Conservation (phyloP, 1,140 invertebrate genomes). For the Drosophila parabipectinata region DNA sequence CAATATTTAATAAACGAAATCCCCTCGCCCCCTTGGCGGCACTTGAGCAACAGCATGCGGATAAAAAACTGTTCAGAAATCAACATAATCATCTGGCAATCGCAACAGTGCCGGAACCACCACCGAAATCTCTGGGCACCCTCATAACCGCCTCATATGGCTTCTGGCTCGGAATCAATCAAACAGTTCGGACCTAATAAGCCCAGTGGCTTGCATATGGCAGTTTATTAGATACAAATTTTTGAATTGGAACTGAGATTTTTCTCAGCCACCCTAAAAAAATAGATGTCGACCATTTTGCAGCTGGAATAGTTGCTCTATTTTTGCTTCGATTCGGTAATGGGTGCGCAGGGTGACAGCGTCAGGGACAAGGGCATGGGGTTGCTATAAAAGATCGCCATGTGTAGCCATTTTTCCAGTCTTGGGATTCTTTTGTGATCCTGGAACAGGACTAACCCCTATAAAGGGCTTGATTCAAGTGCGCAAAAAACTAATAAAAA, state of each 20-base stretch:
- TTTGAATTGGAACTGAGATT: slow-evolving; percentile 29
- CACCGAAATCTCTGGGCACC: slow-evolving; percentile 45
- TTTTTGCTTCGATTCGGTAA: slow-evolving; percentile 36
- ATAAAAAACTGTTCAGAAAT: slow-evolving; percentile 51
- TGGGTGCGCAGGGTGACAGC: slow-evolving; percentile 27
- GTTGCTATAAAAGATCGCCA: slow-evolving; percentile 48
- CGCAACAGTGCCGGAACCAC: slow-evolving; percentile 42
- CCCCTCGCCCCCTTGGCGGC: slow-evolving; percentile 21
- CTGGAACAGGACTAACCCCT: slow-evolving; percentile 55
- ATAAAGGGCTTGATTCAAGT: slow-evolving; percentile 65
- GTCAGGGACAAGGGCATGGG: not conserved
- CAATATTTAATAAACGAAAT: slow-evolving; percentile 62
- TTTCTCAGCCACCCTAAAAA: slow-evolving; percentile 12
- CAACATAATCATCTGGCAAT: slow-evolving; percentile 59
- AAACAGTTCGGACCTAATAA: slow-evolving; percentile 72
- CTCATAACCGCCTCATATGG: slow-evolving; percentile 39
- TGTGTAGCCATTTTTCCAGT: slow-evolving; percentile 73
- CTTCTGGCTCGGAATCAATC: slow-evolving; percentile 58
- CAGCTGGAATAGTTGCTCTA: slow-evolving; percentile 57
- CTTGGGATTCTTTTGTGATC: slow-evolving; percentile 43
- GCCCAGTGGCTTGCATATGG: slow-evolving; percentile 65
- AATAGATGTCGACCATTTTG: slow-evolving; percentile 76
- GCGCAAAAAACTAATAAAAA: slow-evolving; percentile 55
- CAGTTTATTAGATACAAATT: slow-evolving; percentile 81
- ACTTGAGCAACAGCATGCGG: slow-evolving; percentile 40